These are phyloP conservation scores for Philaenus spumarius DNA, from an alignment of 1,140 invertebrate species.

Conservation along the genomic window DNA sequence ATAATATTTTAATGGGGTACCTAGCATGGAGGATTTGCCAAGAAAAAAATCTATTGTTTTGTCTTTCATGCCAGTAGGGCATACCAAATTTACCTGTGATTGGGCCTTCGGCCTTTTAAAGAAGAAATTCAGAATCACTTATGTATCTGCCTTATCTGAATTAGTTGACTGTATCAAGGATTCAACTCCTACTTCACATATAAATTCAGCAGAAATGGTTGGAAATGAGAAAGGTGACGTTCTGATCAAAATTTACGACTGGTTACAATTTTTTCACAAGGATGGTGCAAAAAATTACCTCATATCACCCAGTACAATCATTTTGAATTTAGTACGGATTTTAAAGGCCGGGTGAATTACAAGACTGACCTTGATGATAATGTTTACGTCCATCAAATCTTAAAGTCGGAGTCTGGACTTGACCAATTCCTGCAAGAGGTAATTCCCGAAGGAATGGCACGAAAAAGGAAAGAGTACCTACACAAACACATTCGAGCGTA, in stretches of 20 bases:
- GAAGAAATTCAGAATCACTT: not conserved
- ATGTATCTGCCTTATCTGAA: slow-evolving; percentile 3
- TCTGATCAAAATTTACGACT: slow-evolving; percentile 1
- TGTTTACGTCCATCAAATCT: slow-evolving; percentile 1
- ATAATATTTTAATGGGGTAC: slow-evolving; percentile 12
- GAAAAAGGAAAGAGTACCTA: slow-evolving; percentile 9
- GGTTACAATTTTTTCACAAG: slow-evolving; percentile 1
- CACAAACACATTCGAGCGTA: slow-evolving; percentile 13
- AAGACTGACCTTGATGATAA: slow-evolving; percentile 2
- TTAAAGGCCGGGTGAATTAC: slow-evolving; percentile 5
- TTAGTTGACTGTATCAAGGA: slow-evolving; percentile 7
- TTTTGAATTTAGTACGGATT: slow-evolving; percentile 5
- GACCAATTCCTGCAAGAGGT: slow-evolving; percentile 1
- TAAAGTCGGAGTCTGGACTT: not conserved
- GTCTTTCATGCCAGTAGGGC: too few species aligned
- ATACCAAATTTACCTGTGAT: slow-evolving; percentile 21
- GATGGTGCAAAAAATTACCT: slow-evolving; percentile 12
- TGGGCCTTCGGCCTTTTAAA: too few species aligned
- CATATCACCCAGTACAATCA: slow-evolving; percentile 12
- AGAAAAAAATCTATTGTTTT: slow-evolving; percentile 7
- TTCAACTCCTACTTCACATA: slow-evolving; percentile 9
- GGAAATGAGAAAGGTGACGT: slow-evolving; percentile 2
- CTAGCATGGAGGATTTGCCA: slow-evolving; percentile 8
- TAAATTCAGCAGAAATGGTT: slow-evolving; percentile 1
- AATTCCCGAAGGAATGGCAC: not conserved